Percentiles rank a stretch among this genome's conserved stretches.
phyloP scores from a whole-genome alignment of 1,140 invertebrate genomes.

The Trypoxylus dichotomus region DNA sequence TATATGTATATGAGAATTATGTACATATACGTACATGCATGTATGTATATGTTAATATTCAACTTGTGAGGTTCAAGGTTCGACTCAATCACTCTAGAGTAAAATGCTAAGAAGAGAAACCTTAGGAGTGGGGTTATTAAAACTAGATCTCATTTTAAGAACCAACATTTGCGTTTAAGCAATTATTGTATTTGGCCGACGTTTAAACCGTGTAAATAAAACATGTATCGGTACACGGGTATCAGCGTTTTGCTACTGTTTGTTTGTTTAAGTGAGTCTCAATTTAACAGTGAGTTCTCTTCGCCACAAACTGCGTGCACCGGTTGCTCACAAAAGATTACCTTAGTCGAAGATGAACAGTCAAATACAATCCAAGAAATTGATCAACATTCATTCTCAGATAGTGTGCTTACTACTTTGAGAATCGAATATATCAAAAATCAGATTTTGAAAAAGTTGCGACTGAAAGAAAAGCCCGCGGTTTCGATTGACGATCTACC shows the following conservation, averaged over 20 bases:
- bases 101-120: slow-evolving; percentile 48
- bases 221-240: slow-evolving; percentile 29
- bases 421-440: slow-evolving; percentile 79
- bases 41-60: neutral
- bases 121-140: slow-evolving; percentile 45
- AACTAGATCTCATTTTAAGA: slow-evolving; percentile 47
- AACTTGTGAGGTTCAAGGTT: slow-evolving; percentile 50
- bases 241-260: slow-evolving; percentile 37
- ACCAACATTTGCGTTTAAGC: slow-evolving; percentile 39
- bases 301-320: slow-evolving; percentile 30
- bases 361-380: slow-evolving; percentile 9
- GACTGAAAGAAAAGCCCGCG: slow-evolving; percentile 71
- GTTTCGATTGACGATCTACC: slow-evolving; percentile 64
- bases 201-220: slow-evolving; percentile 39
- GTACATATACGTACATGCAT: neutral
- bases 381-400: slow-evolving; percentile 42
- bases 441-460: slow-evolving; percentile 76
- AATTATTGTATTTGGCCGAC: slow-evolving; percentile 9
- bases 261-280: slow-evolving; percentile 44
- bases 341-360: slow-evolving; percentile 35
- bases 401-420: slow-evolving; percentile 59
- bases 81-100: slow-evolving; percentile 51
- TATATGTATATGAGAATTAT: neutral
- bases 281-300: slow-evolving; percentile 28
- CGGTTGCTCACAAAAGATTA: slow-evolving; percentile 41